phyloP scores from a whole-genome alignment of 2,113 vertebrate genomes.

The Cavia porcellus region DNA sequence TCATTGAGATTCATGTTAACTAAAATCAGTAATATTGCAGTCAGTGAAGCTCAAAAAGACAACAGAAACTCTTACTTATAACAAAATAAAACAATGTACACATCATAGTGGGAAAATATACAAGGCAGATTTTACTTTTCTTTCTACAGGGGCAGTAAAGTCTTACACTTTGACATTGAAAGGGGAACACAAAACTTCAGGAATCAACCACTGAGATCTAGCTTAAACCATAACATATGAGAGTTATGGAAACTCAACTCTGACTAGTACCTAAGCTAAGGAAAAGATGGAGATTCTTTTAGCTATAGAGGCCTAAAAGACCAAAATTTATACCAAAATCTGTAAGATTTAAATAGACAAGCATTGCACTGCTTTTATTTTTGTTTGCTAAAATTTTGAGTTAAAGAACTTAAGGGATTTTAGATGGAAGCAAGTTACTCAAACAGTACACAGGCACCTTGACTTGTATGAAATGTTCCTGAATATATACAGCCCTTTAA shows the following conservation, averaged over 20 bases:
- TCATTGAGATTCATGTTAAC: background rate
- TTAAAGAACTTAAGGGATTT: background rate
- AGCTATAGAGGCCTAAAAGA: background rate
- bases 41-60: background rate
- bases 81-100: background rate
- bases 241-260: background rate
- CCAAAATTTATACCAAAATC: background rate
- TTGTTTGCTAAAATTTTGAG: background rate
- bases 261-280: background rate
- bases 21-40: background rate
- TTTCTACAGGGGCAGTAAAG: background rate
- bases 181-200: background rate
- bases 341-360: background rate
- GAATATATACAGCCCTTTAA: background rate
- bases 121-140: background rate
- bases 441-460: background rate
- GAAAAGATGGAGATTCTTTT: background rate
- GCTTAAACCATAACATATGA: background rate
- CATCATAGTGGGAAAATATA: background rate
- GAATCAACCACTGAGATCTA: background rate
- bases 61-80: background rate
- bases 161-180: background rate
- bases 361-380: background rate
- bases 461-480: background rate
- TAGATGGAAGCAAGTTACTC: background rate